Evolutionary conservation across 2,888 invertebrate species (phyloP).

Genomic region (Mechanitis messenoides): DNA sequence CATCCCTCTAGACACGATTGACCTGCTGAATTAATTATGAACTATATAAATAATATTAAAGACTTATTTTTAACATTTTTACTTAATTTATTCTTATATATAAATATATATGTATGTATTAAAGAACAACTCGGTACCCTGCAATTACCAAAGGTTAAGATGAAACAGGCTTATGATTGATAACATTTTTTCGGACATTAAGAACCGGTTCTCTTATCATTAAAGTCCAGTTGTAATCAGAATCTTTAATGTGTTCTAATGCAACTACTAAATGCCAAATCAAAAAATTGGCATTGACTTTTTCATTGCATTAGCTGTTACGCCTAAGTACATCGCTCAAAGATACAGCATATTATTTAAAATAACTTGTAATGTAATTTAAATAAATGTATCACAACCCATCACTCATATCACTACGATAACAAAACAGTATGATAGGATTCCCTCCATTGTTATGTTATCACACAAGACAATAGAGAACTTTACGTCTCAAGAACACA

Average conservation of each 20-base stretch:
- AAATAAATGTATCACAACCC: not conserved
- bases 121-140: too few species aligned
- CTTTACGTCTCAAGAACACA: conserved; percentile 48
- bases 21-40: conserved; percentile 16
- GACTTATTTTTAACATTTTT: too few species aligned
- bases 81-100: too few species aligned
- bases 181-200: too few species aligned
- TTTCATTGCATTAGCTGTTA: not conserved
- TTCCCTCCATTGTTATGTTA: conserved; percentile 27
- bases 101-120: too few species aligned
- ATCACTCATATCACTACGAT: conserved; percentile 4
- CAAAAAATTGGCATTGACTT: conserved; percentile 18
- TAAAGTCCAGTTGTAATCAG: conserved; percentile 12
- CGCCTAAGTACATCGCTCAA: not conserved
- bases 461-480: conserved; percentile 41
- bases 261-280: conserved; percentile 20
- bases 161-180: too few species aligned
- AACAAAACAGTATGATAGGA: conserved; percentile 16
- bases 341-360: not conserved
- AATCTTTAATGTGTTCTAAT: conserved; percentile 8
- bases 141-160: too few species aligned
- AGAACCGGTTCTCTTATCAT: conserved; percentile 13
- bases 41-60: not conserved
- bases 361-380: not conserved
- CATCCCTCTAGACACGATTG: conserved; percentile 21